Base-by-base conservation (phyloP, 2,797 vertebrate species). In the Chloroceryle amazona region DNA sequence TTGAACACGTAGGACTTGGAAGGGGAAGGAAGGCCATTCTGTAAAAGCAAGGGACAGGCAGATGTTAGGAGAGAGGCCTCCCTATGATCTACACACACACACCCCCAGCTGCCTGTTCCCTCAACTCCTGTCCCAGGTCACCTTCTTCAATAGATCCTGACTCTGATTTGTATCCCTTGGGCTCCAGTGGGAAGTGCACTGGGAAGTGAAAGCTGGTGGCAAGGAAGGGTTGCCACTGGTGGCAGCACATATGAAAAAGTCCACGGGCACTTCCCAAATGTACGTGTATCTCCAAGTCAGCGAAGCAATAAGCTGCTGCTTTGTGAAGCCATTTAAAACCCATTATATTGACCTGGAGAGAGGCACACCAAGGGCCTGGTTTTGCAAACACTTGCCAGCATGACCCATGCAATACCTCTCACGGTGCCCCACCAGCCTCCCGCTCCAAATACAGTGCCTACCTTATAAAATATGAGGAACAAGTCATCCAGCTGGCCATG, bases 381-480 rank as follows among this genome's bases (percentile, higher is more conserved):
- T 81, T 33, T 49, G 58, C 42, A 31, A 68, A 67, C 7, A 1
- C 6, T 61, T 52, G n/a, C 41, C 46, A 66, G 29, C 35, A 1
- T 12, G 13, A 75, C 29, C 49, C 22, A 1, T 13, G 17, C 0
- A 2, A 26, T 60, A 57, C 16, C 21, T 10, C 1, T 37, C 39
- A 3, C 14, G 33, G 15, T 4, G 10, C 46, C 35, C 16, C 31
- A 19, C 21, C 68, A 79, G 55, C 26, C 23, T 68, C 49, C 41
- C 19, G 58, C 42, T 60, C 35, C 51, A 65, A 22, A 60, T 49
- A 23, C 2, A 0, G 55, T 86, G 86, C 98, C 29, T 96, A 99
- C 99, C 99, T 99, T 99, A 91, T 99, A 99, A 97, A 99, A 99
- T 96, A 99, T 99, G 96, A 99, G 94, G 92, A 99, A 98, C 94